Percentiles rank a stretch among this genome's conserved stretches.
Evolutionary conservation across 1,140 invertebrate genomes (phyloP).

Genomic region (Capitella teleta): DNA sequence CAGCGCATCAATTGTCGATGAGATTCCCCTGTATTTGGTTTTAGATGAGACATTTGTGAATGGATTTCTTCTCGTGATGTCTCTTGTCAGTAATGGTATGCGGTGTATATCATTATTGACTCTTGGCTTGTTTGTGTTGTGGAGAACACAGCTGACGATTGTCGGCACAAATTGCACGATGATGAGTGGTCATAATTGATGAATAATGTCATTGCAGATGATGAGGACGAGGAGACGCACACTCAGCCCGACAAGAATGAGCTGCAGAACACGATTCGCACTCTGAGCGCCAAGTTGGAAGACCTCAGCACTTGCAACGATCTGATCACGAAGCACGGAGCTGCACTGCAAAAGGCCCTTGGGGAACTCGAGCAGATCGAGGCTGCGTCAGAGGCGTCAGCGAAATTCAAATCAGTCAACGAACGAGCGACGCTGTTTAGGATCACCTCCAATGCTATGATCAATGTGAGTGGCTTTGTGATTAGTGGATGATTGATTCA

Average conservation of each 20-base stretch:
- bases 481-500: too few relatives aligned
- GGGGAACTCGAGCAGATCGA: conserved; percentile 71
- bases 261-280: conserved; percentile 50
- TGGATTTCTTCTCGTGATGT: too few relatives aligned
- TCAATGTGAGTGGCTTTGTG: conserved; percentile 62
- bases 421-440: conserved; percentile 85
- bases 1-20: too few relatives aligned
- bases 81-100: too few relatives aligned
- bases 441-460: conserved; percentile 89
- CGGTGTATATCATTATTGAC: too few relatives aligned
- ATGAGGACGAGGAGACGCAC: conserved; percentile 52
- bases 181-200: too few relatives aligned
- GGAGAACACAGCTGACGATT: too few relatives aligned
- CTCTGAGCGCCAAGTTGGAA: conserved; percentile 58
- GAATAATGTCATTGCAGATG: conserved; percentile 56
- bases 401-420: conserved; percentile 63
- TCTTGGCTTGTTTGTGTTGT: too few relatives aligned
- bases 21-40: too few relatives aligned
- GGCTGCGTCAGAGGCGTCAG: conserved; percentile 46
- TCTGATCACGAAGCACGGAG: conserved; percentile 74
- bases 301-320: conserved; percentile 84
- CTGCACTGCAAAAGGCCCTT: conserved; percentile 66
- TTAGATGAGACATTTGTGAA: too few relatives aligned
- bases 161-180: too few relatives aligned
- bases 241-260: conserved; percentile 46